Percentiles rank a stretch among this genome's conserved stretches.
Evolutionary conservation across 1,140 invertebrate species (phyloP).

Genomic region (Pollicipes pollicipes): DNA sequence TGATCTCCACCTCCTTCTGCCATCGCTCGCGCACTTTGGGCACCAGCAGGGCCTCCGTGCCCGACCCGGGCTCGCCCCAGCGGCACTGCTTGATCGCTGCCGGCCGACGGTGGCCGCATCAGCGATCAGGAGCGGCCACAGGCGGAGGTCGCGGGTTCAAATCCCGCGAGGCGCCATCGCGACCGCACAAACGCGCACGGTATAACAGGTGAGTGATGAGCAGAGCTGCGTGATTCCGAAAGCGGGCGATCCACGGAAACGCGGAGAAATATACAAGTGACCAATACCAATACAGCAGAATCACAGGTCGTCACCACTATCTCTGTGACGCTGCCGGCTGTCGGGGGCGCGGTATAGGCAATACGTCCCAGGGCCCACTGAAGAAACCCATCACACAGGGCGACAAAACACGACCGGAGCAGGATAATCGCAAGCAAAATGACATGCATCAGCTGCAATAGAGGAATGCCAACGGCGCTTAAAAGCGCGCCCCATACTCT

Average conservation of each 20-base stretch:
- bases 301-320: too few relatives aligned
- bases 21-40: conserved; percentile 45
- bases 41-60: conserved; percentile 34
- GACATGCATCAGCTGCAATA: too few relatives aligned
- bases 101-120: conserved; percentile 8
- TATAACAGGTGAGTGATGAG: background rate
- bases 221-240: background rate
- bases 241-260: background rate
- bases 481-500: background rate
- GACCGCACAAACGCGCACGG: too few relatives aligned
- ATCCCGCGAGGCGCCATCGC: too few relatives aligned
- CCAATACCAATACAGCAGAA: background rate
- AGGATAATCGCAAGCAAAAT: too few relatives aligned
- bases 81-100: conserved; percentile 49
- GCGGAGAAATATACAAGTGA: background rate
- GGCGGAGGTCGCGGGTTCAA: background rate
- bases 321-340: too few relatives aligned
- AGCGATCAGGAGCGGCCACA: background rate
- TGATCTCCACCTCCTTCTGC: conserved; percentile 58
- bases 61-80: conserved; percentile 24
- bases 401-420: too few relatives aligned
- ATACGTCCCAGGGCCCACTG: too few relatives aligned
- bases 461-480: background rate
- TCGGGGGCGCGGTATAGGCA: too few relatives aligned
- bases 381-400: too few relatives aligned